These are phyloP conservation scores for Littorina saxatilis DNA, from an alignment of 1,140 invertebrate species.

Conservation along the genomic window DNA sequence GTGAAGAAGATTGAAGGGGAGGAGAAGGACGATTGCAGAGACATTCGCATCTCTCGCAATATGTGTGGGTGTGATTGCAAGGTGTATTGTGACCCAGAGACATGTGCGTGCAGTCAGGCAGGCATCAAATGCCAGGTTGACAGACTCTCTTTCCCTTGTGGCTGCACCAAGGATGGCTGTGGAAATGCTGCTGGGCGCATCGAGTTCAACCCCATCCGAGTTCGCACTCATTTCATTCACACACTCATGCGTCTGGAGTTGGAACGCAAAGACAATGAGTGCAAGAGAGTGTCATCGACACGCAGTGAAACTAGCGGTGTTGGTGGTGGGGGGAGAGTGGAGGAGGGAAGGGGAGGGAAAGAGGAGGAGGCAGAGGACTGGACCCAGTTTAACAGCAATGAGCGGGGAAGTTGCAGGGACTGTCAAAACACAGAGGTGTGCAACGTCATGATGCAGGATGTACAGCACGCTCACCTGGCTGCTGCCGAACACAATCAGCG, in stretches of 20 bases:
- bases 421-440: conserved; percentile 74
- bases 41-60: conserved; percentile 93
- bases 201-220: conserved; percentile 96
- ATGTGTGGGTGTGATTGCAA: conserved; percentile 95
- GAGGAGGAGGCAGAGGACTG: conserved; percentile 53
- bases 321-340: conserved; percentile 5
- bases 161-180: conserved; percentile 95
- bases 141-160: conserved; percentile 96
- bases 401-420: conserved; percentile 72
- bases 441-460: conserved; percentile 72
- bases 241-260: conserved; percentile 96
- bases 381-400: conserved; percentile 73
- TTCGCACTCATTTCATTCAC: conserved; percentile 98
- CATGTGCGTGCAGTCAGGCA: conserved; percentile 93
- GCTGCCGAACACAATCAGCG: conserved; percentile 31
- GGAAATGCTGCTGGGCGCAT: conserved; percentile 93
- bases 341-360: conserved; percentile 36
- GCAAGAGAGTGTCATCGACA: background rate
- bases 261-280: conserved; percentile 84
- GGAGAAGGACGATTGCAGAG: conserved; percentile 96
- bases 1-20: conserved; percentile 94
- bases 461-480: conserved; percentile 63
- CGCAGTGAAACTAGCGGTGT: conserved; percentile 10
- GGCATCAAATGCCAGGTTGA: conserved; percentile 99
- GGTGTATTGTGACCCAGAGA: conserved; percentile 94